phyloP scores from a whole-genome alignment of 2,888 invertebrate genomes.

The Stenichneumon culpator region DNA sequence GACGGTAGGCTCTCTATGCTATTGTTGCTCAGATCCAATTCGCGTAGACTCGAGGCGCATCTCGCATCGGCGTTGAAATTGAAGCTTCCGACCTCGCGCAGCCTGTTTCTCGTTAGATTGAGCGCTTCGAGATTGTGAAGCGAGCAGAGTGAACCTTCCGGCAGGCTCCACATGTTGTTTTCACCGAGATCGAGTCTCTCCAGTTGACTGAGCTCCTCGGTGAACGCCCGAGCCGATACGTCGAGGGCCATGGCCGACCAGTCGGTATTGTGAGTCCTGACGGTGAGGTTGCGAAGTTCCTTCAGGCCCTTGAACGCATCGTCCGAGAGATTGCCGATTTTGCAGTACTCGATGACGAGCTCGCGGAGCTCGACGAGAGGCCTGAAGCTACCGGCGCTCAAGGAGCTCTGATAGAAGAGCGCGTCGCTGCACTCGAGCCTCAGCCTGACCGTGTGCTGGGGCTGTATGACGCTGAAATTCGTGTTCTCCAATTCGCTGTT shows the following conservation, averaged over 20 bases:
- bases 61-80: conserved; percentile 89
- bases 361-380: conserved; percentile 92
- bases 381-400: conserved; percentile 92
- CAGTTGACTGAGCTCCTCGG: conserved; percentile 90
- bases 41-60: conserved; percentile 90
- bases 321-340: conserved; percentile 92
- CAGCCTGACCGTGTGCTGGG: conserved; percentile 92
- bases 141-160: conserved; percentile 92
- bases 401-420: conserved; percentile 92
- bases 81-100: conserved; percentile 91
- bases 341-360: conserved; percentile 93
- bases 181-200: conserved; percentile 92
- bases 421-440: conserved; percentile 93
- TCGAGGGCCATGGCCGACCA: conserved; percentile 94
- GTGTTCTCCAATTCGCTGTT: conserved; percentile 94
- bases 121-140: conserved; percentile 90
- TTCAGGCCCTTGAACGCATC: conserved; percentile 93
- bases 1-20: conserved; percentile 91
- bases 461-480: conserved; percentile 93
- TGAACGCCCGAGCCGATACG: conserved; percentile 91
- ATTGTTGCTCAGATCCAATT: conserved; percentile 92
- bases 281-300: conserved; percentile 92
- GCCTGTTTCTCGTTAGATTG: conserved; percentile 92
- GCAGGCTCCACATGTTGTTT: conserved; percentile 93
- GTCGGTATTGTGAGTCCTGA: conserved; percentile 93